Conservation (phyloP, 2,113 vertebrate genomes). For the Brachyhypopomus occidentalis region DNA sequence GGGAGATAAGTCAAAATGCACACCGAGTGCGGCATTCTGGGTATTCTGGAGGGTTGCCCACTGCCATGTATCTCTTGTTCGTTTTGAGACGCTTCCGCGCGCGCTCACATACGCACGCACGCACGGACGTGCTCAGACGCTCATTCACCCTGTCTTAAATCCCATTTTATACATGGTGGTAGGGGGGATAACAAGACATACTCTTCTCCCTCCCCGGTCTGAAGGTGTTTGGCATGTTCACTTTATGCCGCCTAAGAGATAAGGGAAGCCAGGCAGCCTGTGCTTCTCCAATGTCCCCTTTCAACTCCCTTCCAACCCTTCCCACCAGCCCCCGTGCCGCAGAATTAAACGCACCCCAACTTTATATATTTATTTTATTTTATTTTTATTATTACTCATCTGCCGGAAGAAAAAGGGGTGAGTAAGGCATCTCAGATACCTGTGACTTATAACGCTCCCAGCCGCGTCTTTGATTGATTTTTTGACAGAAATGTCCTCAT, state of each 20-base stretch:
- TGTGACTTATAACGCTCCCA: constrained; percentile 63
- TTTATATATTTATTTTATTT: constrained; percentile 64
- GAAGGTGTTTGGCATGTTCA: constrained; percentile 79
- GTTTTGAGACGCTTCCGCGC: too few relatives aligned
- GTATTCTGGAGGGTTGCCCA: constrained; percentile 72
- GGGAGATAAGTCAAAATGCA: constrained; percentile 75
- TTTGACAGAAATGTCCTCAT: constrained; percentile 82
- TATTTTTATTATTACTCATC: constrained; percentile 67
- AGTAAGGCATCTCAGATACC: constrained; percentile 67
- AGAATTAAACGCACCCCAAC: constrained; percentile 69
- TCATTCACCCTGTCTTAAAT: constrained; percentile 70
- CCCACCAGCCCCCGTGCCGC: constrained; percentile 60
- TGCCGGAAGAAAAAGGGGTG: constrained; percentile 32
- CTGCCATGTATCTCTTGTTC: constrained; percentile 60
- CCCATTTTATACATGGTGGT: constrained; percentile 59
- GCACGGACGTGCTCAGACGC: background rate
- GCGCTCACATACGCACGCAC: constrained; percentile 50
- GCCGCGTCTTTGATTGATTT: constrained; percentile 73
- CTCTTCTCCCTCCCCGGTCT: constrained; percentile 63
- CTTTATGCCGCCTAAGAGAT: constrained; percentile 77
- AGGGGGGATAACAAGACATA: constrained; percentile 22
- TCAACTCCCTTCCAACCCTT: constrained; percentile 65
- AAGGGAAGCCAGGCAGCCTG: constrained; percentile 73
- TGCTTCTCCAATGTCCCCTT: constrained; percentile 69
- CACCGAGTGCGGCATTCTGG: constrained; percentile 67